Percentiles rank a stretch among this genome's conserved stretches.
phyloP scores from a whole-genome alignment of 2,888 invertebrate species.

The Cephus runcator region DNA sequence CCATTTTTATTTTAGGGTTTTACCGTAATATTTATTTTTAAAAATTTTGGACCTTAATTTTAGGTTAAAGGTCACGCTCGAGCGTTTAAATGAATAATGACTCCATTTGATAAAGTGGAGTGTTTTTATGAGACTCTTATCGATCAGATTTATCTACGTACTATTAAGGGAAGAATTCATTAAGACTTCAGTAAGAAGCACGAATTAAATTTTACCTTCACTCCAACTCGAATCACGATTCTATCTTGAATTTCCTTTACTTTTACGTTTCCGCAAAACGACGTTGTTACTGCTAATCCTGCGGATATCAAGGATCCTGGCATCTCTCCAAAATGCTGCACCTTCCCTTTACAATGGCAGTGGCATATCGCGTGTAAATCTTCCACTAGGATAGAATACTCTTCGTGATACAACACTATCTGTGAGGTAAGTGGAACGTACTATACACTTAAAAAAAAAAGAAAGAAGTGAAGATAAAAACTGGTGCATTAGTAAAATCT shows the following conservation, averaged over 20 bases:
- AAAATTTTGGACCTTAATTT: not conserved
- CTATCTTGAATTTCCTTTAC: not conserved
- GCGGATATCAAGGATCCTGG: not conserved
- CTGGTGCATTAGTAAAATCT: not conserved
- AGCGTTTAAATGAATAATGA: constrained; percentile 29
- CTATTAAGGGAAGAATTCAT: not conserved
- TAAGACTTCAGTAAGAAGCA: not conserved
- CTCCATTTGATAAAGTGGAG: constrained; percentile 27
- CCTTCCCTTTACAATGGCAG: not conserved
- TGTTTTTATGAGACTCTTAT: constrained; percentile 30
- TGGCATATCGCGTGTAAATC: not conserved
- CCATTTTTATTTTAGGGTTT: not conserved
- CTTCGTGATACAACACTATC: not conserved
- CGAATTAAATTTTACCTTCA: constrained; percentile 16
- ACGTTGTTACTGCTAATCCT: not conserved
- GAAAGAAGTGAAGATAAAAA: not conserved
- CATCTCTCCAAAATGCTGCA: not conserved
- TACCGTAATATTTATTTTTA: not conserved
- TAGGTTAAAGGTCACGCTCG: constrained; percentile 10
- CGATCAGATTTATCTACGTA: constrained; percentile 23
- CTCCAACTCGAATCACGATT: not conserved
- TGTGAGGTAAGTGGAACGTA: not conserved
- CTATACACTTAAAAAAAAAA: not conserved
- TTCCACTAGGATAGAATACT: not conserved
- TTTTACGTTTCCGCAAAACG: not conserved